Evolutionary conservation across 2,113 vertebrate genomes (phyloP).

Genomic region (Scopus umbretta): DNA sequence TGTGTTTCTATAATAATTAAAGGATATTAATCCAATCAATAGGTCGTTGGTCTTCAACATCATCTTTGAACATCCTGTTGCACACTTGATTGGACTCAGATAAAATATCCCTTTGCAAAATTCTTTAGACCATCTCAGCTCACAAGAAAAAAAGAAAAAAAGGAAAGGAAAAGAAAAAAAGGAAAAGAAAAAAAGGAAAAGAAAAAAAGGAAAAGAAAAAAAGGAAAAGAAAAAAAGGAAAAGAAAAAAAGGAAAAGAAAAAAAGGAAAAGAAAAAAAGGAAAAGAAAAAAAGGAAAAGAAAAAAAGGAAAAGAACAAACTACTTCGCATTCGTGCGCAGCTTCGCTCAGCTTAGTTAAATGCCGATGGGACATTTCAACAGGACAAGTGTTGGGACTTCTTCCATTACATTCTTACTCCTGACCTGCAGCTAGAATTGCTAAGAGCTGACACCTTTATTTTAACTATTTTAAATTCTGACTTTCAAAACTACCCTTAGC

Average conservation of each 20-base stretch:
- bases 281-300: no score
- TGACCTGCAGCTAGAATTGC: neutral
- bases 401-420: neutral
- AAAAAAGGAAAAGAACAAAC: neutral
- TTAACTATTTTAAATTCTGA: neutral
- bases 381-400: neutral
- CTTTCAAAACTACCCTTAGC: neutral
- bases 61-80: neutral
- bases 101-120: neutral
- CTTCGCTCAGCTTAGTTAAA: neutral
- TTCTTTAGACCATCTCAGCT: neutral
- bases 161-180: no score
- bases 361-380: neutral
- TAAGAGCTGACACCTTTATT: neutral
- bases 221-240: rapidly evolving
- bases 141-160: neutral
- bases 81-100: neutral
- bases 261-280: no score
- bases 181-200: no score
- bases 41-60: neutral
- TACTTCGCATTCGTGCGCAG: neutral
- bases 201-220: no score
- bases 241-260: no score
- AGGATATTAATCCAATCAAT: neutral
- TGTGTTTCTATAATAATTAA: neutral